Base-by-base conservation (phyloP, 2,888 invertebrate genomes). In the Calliphora vomitoria region DNA sequence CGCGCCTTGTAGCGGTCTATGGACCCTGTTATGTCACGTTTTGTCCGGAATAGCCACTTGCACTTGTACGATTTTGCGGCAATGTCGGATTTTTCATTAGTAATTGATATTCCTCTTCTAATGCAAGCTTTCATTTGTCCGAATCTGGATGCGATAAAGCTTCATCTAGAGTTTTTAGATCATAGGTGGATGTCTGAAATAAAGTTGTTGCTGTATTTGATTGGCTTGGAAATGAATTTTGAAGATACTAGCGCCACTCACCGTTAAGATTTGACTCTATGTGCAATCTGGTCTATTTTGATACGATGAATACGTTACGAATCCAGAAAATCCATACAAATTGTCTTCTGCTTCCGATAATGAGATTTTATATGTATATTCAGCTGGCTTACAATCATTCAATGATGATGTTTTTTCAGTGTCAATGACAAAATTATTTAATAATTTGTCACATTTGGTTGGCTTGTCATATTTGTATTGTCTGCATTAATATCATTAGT, bases 91-190 rank as follows among this genome's bases (percentile, higher is more conserved):
- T 47, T 1, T 11, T 76, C 1, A 72, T 11, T 15, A 88, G n/a
- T 6, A 83, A 83, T 62, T 86, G 83, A 11, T 53, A 74, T 31
- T 88, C 82, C 25, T 88, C 76, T 66, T 82, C 82, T 60, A 88
- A 86, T 44, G 82, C 38, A 10, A 82, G 64, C 44, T 82, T 82
- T 74, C 72, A 74, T 38, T 18, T 41, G 75, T 82, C 41, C 4
- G 58, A 25, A 68, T 82, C 75, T 47, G 60, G 15, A 5, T 47
- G 75, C 3, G 75, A 41, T 74, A 75, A 47, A n/a, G 68, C 47
- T 66, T 82, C 74, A 58, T 75, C 8, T 55, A 68, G 18, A 0
- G 75, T 69, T 47, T 53, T 64, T 25, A 55, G 72, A 47, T 69
- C 69, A 41, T 41, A 41, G 10, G 41, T 41, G 41, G 6, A 41